These are phyloP conservation scores for Dynastes maya DNA, from an alignment of 2,888 invertebrate species.

Conservation along the genomic window DNA sequence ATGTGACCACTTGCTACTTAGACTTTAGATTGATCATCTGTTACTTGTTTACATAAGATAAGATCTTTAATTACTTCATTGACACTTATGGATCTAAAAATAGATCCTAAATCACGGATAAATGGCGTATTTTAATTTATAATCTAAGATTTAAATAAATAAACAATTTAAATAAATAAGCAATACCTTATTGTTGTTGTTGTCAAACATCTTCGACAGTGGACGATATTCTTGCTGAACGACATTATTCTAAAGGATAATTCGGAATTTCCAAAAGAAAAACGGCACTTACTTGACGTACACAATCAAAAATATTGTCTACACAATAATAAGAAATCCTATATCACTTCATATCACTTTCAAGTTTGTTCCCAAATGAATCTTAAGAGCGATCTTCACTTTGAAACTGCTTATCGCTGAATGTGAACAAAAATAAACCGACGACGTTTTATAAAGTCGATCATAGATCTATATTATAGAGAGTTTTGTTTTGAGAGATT, in stretches of 20 bases:
- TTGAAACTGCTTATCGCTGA: not conserved
- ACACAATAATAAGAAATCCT: too few species aligned
- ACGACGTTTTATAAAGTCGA: slow-evolving; percentile 11
- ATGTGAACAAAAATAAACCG: slow-evolving; percentile 8
- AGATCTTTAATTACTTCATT: too few species aligned
- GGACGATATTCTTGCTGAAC: slow-evolving; percentile 65
- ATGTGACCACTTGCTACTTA: too few species aligned
- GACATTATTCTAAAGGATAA: slow-evolving; percentile 61
- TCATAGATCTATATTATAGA: not conserved
- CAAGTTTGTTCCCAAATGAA: too few species aligned
- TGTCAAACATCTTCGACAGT: slow-evolving; percentile 64
- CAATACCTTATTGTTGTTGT: slow-evolving; percentile 63
- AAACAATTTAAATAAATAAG: too few species aligned
- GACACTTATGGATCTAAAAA: too few species aligned
- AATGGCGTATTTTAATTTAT: too few species aligned
- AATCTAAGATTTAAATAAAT: too few species aligned
- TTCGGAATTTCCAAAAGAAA: not conserved
- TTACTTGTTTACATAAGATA: too few species aligned
- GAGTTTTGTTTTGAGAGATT: not conserved
- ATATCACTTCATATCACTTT: too few species aligned
- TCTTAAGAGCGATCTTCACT: not conserved
- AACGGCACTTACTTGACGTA: not conserved
- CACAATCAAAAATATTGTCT: not conserved
- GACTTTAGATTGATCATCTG: too few species aligned
- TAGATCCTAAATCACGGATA: too few species aligned